Conservation (phyloP, 2,797 vertebrate species). For the Coreius guichenoti region DNA sequence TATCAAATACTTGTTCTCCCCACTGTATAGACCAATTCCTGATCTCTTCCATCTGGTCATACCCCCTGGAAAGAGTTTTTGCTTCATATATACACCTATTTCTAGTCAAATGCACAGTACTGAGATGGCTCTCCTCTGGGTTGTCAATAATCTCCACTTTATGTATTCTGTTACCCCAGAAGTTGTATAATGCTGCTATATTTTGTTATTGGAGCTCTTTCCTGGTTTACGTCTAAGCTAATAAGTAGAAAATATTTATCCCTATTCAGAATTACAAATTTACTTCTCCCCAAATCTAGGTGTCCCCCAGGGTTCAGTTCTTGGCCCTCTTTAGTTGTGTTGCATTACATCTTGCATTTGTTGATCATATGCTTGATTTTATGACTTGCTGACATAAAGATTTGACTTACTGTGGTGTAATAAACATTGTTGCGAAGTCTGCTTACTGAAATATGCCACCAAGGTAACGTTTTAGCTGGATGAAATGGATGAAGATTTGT, state of each 20-base stretch:
- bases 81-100: not conserved
- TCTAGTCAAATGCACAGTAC: not conserved
- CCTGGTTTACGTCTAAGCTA: not conserved
- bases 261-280: not conserved
- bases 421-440: not conserved
- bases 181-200: not conserved
- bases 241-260: not conserved
- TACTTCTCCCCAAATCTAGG: not conserved
- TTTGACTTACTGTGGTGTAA: not conserved
- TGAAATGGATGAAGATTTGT: not conserved
- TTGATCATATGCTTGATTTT: not conserved
- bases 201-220: not conserved
- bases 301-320: not conserved
- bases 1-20: too few species aligned
- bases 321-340: not conserved
- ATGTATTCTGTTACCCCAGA: not conserved
- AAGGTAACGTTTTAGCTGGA: not conserved
- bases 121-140: not conserved
- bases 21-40: not conserved
- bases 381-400: not conserved
- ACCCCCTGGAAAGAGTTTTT: not conserved
- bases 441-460: not conserved
- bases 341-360: not conserved
- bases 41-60: not conserved
- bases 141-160: not conserved